Conservation (phyloP, 2,113 vertebrate species). For the Noctilio leporinus region DNA sequence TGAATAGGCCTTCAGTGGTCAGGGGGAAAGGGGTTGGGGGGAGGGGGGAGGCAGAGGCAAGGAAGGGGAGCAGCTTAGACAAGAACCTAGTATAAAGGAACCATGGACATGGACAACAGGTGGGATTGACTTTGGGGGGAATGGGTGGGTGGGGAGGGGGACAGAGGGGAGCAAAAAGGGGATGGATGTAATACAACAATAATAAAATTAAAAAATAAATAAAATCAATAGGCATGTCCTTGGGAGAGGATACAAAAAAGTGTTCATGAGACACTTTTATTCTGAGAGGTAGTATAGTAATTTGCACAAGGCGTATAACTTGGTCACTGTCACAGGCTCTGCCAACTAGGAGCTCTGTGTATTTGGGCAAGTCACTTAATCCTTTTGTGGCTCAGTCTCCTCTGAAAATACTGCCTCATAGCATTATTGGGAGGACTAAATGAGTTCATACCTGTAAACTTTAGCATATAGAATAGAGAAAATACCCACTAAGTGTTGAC, state of each 20-base stretch:
- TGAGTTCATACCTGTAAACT: neutral
- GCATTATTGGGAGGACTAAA: neutral
- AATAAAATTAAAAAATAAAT: no score
- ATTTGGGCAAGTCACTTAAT: neutral
- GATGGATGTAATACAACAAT: no score
- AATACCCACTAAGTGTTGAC: neutral
- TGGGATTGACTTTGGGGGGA: no score
- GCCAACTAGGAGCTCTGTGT: neutral
- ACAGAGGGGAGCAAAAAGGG: no score
- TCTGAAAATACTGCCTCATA: neutral
- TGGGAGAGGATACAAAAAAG: neutral
- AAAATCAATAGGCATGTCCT: no score
- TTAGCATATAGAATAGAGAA: neutral
- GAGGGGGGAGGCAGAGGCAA: no score
- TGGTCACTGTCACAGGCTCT: conserved; percentile 2
- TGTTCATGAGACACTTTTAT: neutral
- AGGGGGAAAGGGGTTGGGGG: no score
- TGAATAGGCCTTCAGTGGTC: no score
- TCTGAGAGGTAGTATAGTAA: neutral
- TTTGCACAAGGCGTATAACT: neutral
- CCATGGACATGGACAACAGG: no score
- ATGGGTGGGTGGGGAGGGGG: no score
- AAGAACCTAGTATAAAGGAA: no score
- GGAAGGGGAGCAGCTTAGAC: no score
- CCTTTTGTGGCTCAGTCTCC: neutral